Conservation (phyloP, 2,888 invertebrate genomes). For the Uloborus plumipes region DNA sequence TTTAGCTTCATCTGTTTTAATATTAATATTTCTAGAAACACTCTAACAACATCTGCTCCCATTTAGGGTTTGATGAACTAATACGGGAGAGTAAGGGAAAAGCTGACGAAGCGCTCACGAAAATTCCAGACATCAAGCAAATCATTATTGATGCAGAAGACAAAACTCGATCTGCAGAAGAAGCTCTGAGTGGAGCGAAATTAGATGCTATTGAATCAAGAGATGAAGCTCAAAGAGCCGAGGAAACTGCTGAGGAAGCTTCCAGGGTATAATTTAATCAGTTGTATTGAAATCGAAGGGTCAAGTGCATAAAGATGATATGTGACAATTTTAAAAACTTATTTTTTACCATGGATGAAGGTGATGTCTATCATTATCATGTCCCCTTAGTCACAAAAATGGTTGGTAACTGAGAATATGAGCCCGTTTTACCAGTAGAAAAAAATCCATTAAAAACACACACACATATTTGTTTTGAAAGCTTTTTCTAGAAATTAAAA, state of each 20-base stretch:
- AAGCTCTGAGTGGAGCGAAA: slow-evolving; percentile 82
- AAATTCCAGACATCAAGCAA: slow-evolving; percentile 82
- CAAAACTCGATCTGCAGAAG: slow-evolving; percentile 80
- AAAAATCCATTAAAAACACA: too few relatives aligned
- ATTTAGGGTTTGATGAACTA: slow-evolving; percentile 85
- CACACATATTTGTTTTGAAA: too few relatives aligned
- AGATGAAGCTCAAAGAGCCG: slow-evolving; percentile 82
- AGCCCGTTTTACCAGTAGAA: too few relatives aligned
- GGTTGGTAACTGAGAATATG: too few relatives aligned
- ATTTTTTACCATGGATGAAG: too few relatives aligned
- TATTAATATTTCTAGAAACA: too few relatives aligned
- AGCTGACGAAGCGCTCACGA: slow-evolving; percentile 82
- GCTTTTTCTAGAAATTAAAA: too few relatives aligned
- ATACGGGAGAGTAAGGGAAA: slow-evolving; percentile 86
- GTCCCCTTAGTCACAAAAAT: too few relatives aligned
- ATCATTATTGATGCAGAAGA: slow-evolving; percentile 80
- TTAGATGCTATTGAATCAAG: slow-evolving; percentile 82
- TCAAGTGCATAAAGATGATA: too few relatives aligned
- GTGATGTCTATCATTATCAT: too few relatives aligned
- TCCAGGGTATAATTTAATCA: slow-evolving; percentile 75
- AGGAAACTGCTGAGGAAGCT: slow-evolving; percentile 84
- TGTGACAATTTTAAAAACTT: too few relatives aligned
- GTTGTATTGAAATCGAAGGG: neutral
- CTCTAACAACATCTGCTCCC: neutral
- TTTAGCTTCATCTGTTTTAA: too few relatives aligned